Conservation (phyloP, 2,113 vertebrate species). For the Lontra canadensis region DNA sequence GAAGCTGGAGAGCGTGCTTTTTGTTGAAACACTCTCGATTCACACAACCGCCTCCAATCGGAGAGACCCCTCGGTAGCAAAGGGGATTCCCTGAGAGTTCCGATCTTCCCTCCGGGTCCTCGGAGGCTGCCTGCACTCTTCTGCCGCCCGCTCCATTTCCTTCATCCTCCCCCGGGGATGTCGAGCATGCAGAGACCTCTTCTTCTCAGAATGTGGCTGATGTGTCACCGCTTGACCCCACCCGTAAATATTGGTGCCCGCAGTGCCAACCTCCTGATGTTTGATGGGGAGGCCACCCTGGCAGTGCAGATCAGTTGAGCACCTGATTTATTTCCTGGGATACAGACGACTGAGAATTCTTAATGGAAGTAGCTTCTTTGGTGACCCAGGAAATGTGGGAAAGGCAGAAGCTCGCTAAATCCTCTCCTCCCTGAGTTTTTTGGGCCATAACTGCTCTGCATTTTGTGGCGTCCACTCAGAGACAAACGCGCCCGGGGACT, state of each 20-base stretch:
- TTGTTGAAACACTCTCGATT: not conserved
- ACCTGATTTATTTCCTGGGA: constrained; percentile 74
- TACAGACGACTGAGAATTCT: constrained; percentile 64
- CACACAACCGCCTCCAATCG: not conserved
- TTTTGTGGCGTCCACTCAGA: constrained; percentile 19
- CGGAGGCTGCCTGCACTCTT: not conserved
- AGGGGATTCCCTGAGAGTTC: not conserved
- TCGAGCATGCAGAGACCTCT: not conserved
- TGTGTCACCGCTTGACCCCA: constrained; percentile 53
- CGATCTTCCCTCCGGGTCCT: not conserved
- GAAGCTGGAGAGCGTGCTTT: not conserved
- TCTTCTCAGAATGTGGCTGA: constrained; percentile 31
- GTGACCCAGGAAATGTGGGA: constrained; percentile 71
- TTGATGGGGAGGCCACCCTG: constrained; percentile 38
- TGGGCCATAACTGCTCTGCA: not conserved
- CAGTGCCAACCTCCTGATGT: constrained; percentile 17
- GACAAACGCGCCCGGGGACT: not conserved
- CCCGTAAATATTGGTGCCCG: constrained; percentile 70
- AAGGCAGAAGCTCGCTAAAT: constrained; percentile 47
- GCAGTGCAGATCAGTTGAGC: constrained; percentile 1
- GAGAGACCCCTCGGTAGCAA: not conserved
- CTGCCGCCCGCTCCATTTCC: not conserved
- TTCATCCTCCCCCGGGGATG: not conserved
- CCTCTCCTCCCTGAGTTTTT: constrained; percentile 32
- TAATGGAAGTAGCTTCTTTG: constrained; percentile 64